Evolutionary conservation across 2,888 invertebrate species (phyloP).

Genomic region (Chymomyza caudatula): DNA sequence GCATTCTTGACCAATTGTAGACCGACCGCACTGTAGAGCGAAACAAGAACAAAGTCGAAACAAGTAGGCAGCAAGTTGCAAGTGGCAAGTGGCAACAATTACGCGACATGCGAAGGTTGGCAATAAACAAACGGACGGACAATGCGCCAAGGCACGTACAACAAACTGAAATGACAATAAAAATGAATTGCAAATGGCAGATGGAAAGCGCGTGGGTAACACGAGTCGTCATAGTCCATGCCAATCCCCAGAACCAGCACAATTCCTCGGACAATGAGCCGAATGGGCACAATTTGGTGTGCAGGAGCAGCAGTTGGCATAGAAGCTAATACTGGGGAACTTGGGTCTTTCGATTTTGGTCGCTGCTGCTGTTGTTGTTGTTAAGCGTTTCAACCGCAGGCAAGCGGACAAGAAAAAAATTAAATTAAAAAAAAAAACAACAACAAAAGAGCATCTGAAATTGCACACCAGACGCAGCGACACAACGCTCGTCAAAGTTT

Average conservation of each 20-base stretch:
- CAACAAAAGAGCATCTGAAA: conserved; percentile 46
- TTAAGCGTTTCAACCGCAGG: conserved; percentile 62
- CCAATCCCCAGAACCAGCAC: conserved; percentile 30
- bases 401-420: conserved; percentile 29
- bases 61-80: conserved; percentile 23
- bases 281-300: conserved; percentile 63
- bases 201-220: conserved; percentile 67
- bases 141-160: conserved; percentile 68
- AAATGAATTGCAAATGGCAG: conserved; percentile 41
- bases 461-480: conserved; percentile 45
- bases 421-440: conserved; percentile 18
- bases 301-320: conserved; percentile 40
- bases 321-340: conserved; percentile 24
- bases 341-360: conserved; percentile 26
- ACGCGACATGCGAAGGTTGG: conserved; percentile 42
- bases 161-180: conserved; percentile 67
- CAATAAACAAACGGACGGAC: conserved; percentile 54
- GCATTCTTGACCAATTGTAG: conserved; percentile 9
- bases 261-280: conserved; percentile 56
- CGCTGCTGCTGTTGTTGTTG: conserved; percentile 4
- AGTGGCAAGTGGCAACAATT: conserved; percentile 62
- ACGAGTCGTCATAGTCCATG: conserved; percentile 64
- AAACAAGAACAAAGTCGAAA: conserved; percentile 17
- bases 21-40: conserved; percentile 54
- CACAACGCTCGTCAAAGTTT: conserved; percentile 37